Evolutionary conservation across 2,113 vertebrate genomes (phyloP).

Genomic region (Terrapene triunguis): DNA sequence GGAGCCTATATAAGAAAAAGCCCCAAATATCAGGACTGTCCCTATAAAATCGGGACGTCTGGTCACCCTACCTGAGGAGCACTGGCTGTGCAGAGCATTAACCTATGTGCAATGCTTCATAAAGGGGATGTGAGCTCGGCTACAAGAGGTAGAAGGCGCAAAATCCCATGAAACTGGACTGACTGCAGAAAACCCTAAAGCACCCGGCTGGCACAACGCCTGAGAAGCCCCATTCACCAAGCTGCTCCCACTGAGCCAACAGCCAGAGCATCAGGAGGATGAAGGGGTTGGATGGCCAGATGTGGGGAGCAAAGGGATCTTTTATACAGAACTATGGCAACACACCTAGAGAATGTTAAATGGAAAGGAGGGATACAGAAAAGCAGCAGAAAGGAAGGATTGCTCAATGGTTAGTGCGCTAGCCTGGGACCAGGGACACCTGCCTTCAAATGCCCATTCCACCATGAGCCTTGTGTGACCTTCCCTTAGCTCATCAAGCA

Average conservation of each 20-base stretch:
- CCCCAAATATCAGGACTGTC: too few relatives aligned
- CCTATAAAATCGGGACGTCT: too few relatives aligned
- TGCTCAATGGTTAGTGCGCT: background rate
- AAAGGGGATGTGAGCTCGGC: background rate
- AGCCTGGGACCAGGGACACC: background rate
- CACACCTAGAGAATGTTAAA: background rate
- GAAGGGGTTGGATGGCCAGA: background rate
- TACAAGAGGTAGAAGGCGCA: background rate
- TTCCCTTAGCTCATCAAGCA: background rate
- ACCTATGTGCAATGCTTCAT: background rate
- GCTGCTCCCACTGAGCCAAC: background rate
- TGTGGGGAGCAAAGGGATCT: background rate
- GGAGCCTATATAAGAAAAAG: too few relatives aligned
- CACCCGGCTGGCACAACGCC: too few relatives aligned
- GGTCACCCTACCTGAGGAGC: too few relatives aligned
- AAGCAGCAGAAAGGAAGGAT: background rate
- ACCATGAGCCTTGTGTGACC: background rate
- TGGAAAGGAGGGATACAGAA: background rate
- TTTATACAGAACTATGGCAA: background rate
- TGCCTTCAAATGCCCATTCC: background rate
- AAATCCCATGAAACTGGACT: background rate
- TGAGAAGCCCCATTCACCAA: too few relatives aligned
- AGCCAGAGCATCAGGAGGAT: background rate
- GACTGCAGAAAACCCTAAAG: background rate
- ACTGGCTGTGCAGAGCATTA: background rate